Evolutionary conservation across 2,888 invertebrate genomes (phyloP), one percentile per base, ranked within the genome.

Genomic region (Eugnorisma glareosa): DNA sequence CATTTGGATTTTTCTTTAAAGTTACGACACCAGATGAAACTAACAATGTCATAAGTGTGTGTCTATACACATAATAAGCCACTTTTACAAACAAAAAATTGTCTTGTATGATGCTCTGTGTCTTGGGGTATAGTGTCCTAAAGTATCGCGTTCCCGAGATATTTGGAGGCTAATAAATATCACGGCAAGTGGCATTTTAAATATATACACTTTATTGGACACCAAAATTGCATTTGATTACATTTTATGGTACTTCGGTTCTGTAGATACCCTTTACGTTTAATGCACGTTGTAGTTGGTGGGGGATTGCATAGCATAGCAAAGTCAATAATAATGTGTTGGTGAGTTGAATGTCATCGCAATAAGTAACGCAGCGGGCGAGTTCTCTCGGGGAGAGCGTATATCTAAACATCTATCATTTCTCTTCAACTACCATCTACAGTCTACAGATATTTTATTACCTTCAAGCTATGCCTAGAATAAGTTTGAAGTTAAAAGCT

Each of bases 301-400:
- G 40, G 63, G 73, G 74, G 80, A 81, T 81, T 77, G 51, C 76
- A 77, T 54, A 51, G 72, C 59, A 80, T 51, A 61, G 69, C 48
- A 76, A 77, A 84, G 63, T 70, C 48, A 84, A 81, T 81, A 88
- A 73, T 82, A 78, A 75, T 76, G 73, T 80, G 75, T 75, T 77
- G 77, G 79, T 43, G 78, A 74, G 82, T 82, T 77, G 73, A 88
- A 85, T 84, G 80, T 86, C 82, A 85, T 81, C 73, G 85, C 76
- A 78, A 86, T 87, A 88, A 79, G 84, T 79, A 87, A 79, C 80
- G 57, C 77, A 79, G 81, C 86, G 79, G 83, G 81, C 59, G 77
- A 67, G 69, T 75, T 76, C 40, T 73, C 68, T 80, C 40, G 74
- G 81, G 71, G 73, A n/a, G 51, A 43, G 66, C 71, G 54, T 61